Percentiles rank a stretch among this genome's conserved stretches.
Conservation (phyloP, 2,797 vertebrate species). For the Sebastiscus albofasciatus region DNA sequence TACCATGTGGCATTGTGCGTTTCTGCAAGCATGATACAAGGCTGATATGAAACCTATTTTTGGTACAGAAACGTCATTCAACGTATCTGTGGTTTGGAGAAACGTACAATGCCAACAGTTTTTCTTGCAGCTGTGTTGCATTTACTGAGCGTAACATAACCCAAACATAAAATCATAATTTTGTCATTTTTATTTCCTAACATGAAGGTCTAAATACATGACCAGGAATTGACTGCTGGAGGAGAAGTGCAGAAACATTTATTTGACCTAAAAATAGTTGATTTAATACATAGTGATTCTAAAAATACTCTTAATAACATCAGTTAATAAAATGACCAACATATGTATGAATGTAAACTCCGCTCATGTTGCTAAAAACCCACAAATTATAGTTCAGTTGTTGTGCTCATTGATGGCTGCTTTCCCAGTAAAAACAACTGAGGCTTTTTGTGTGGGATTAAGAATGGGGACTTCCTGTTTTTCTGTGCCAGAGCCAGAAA, state of each 20-base stretch:
- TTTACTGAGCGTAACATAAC: background rate
- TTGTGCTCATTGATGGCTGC: background rate
- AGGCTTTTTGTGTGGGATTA: background rate
- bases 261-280: no score
- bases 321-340: background rate
- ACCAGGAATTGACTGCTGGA: no score
- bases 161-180: no score
- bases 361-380: background rate
- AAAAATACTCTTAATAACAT: background rate
- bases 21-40: no score
- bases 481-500: background rate
- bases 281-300: no score
- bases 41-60: background rate
- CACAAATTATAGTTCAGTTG: background rate
- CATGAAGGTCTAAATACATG: no score
- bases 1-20: no score
- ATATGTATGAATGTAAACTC: background rate
- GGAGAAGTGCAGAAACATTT: no score
- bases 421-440: background rate
- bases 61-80: no score
- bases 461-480: background rate
- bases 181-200: no score
- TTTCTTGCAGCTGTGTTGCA: background rate
- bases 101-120: background rate
- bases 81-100: background rate